Evolutionary conservation across 2,888 invertebrate genomes (phyloP), one percentile per base, ranked within the genome.

Genomic region (Calliphora vomitoria): DNA sequence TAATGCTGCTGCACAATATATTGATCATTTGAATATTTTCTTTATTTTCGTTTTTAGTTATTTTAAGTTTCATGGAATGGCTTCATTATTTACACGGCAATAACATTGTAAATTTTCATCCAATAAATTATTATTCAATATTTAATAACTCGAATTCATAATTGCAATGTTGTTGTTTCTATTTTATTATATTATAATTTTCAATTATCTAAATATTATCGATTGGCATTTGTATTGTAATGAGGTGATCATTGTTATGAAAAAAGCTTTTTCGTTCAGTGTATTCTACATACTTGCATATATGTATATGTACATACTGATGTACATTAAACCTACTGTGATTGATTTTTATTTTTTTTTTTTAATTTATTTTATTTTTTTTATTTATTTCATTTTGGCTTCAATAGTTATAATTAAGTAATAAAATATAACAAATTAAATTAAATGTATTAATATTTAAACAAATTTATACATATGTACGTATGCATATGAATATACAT

Each of bases 211-310:
- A 25, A 25, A 47, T 35, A 44, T n/a, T 60, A 53, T 41, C 25
- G 35, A 80, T 80, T 80, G 71, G 50, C 53, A 10, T 80, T 25
- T 80, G 18, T 76, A 8, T 15, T 76, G 75, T 10, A 50, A 47
- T 53, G 20, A 20, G 20, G 35, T 64, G 1, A 20, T 64, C 15
- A 64, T 76, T 20, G 18, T 35, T 35, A 60, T 75, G 11, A 13
- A 58, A 50, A 35, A 13, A 50, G 13, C 31, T 75, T 64, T 60
- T 47, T 76, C 62, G 25, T 64, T 18, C 35, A 75, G 75, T 75
- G 62, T 64, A 44, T 74, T 15, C 20, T 25, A 38, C 1, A 35
- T 38, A 53, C 15, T 6, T 53, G 58, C 38, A 8, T 58, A 58
- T n/a, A 31, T 25, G 2, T 25, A 2, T n/a, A 20, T 31, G 5